These are phyloP conservation scores for Drosophila tristis DNA, from an alignment of 1,140 invertebrate genomes.

Conservation along the genomic window DNA sequence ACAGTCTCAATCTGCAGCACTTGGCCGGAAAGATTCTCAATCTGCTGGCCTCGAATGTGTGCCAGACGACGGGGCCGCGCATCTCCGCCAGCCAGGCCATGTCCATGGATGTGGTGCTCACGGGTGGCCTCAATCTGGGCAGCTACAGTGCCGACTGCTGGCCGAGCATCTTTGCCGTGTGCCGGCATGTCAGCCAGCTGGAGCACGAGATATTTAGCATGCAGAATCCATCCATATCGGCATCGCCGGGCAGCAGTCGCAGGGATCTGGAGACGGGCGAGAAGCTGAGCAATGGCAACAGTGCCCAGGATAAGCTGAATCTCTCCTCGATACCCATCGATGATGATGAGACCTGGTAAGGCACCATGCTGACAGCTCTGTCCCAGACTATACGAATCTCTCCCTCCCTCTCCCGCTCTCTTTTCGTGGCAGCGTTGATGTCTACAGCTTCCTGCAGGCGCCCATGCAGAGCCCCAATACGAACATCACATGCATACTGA, in stretches of 20 bases:
- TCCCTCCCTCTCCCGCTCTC: neutral
- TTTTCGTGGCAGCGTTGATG: slow-evolving; percentile 88
- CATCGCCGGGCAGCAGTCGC: slow-evolving; percentile 84
- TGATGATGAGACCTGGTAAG: slow-evolving; percentile 91
- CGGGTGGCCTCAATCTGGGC: slow-evolving; percentile 93
- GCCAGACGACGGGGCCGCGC: slow-evolving; percentile 87
- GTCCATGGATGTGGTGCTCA: slow-evolving; percentile 92
- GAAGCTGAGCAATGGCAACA: slow-evolving; percentile 76
- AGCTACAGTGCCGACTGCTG: slow-evolving; percentile 96
- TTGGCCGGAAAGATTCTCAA: slow-evolving; percentile 84
- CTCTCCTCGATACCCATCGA: slow-evolving; percentile 85
- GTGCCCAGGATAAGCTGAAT: slow-evolving; percentile 77
- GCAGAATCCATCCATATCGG: slow-evolving; percentile 84
- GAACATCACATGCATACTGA: slow-evolving; percentile 84
- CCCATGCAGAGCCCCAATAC: slow-evolving; percentile 87
- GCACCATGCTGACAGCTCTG: neutral
- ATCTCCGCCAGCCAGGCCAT: slow-evolving; percentile 93
- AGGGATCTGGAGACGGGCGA: slow-evolving; percentile 84
- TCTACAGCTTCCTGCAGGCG: slow-evolving; percentile 92
- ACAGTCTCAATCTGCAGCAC: slow-evolving; percentile 91
- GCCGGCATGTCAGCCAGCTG: slow-evolving; percentile 94
- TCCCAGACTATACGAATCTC: too few relatives aligned
- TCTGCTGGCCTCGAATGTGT: slow-evolving; percentile 81
- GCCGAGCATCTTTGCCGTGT: slow-evolving; percentile 96
- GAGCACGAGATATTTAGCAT: slow-evolving; percentile 94